Evolutionary conservation across 2,113 vertebrate species (phyloP).

Genomic region (Hippocampus mohnikei): DNA sequence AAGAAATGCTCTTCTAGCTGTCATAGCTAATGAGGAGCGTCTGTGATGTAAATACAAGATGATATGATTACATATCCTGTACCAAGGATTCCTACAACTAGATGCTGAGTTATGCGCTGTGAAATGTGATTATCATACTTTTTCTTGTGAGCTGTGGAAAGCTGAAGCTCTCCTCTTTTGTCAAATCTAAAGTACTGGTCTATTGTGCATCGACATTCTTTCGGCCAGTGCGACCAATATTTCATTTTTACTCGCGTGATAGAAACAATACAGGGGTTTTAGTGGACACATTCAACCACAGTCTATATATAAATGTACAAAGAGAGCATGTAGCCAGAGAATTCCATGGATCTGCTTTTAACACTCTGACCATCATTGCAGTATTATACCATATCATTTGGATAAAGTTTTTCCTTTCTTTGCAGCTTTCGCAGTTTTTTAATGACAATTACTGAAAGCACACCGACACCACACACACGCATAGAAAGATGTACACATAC

Average conservation of each 20-base stretch:
- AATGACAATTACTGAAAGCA: neutral
- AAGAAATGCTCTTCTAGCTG: constrained; percentile 53
- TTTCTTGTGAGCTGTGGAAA: constrained; percentile 6
- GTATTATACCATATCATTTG: neutral
- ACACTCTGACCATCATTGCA: neutral
- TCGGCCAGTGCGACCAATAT: constrained; percentile 1
- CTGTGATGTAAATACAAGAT: constrained; percentile 61
- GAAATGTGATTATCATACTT: neutral
- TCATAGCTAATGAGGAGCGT: constrained; percentile 60
- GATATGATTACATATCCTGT: constrained; percentile 47
- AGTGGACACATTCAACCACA: constrained; percentile 12
- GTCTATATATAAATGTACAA: constrained; percentile 30
- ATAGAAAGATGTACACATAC: neutral
- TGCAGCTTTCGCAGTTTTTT: neutral
- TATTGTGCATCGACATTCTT: constrained; percentile 4
- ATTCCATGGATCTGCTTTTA: constrained; percentile 9
- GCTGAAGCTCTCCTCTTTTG: neutral
- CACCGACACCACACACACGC: neutral
- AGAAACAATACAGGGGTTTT: constrained; percentile 31
- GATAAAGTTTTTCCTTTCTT: neutral
- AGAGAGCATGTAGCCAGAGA: constrained; percentile 10
- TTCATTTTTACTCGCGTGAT: constrained; percentile 16
- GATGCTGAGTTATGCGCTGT: neutral
- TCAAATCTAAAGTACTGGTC: constrained; percentile 6
- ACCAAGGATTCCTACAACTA: neutral